phyloP scores from a whole-genome alignment of 2,888 invertebrate genomes.

The Netelia melanura region DNA sequence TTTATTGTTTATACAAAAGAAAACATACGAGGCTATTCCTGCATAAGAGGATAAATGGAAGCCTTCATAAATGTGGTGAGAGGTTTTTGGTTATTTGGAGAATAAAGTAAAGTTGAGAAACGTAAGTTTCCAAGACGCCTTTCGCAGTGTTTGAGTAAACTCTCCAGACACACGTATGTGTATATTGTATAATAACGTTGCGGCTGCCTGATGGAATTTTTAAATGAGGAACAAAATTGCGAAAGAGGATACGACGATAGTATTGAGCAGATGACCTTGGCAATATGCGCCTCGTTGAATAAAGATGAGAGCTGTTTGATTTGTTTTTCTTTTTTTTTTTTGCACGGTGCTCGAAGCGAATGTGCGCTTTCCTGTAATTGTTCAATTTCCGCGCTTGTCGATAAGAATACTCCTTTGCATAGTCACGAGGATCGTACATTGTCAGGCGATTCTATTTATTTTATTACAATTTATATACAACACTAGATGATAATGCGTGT shows the following conservation, averaged over 20 bases:
- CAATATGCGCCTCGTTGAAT: constrained; percentile 43
- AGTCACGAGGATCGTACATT: background rate
- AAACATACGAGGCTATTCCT: background rate
- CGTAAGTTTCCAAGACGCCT: no score
- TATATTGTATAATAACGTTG: background rate
- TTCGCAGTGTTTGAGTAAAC: background rate
- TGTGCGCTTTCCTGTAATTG: constrained; percentile 22
- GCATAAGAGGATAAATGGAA: background rate
- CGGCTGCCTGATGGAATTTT: background rate
- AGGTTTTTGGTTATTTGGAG: no score
- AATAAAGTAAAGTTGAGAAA: no score
- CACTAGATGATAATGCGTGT: background rate
- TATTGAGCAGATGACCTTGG: constrained; percentile 37
- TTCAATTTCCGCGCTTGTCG: constrained; percentile 15
- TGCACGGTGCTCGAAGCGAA: background rate
- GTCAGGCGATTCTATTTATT: background rate
- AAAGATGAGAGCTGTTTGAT: constrained; percentile 32
- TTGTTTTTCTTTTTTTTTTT: constrained; percentile 27
- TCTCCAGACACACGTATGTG: background rate
- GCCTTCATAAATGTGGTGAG: no score
- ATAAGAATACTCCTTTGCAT: constrained; percentile 12
- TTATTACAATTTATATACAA: background rate
- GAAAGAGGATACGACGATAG: constrained; percentile 13
- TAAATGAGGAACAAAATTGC: constrained; percentile 8
- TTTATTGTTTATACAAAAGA: background rate